Conservation (phyloP, 2,797 vertebrate genomes). For the Zenarchopterus dispar region DNA sequence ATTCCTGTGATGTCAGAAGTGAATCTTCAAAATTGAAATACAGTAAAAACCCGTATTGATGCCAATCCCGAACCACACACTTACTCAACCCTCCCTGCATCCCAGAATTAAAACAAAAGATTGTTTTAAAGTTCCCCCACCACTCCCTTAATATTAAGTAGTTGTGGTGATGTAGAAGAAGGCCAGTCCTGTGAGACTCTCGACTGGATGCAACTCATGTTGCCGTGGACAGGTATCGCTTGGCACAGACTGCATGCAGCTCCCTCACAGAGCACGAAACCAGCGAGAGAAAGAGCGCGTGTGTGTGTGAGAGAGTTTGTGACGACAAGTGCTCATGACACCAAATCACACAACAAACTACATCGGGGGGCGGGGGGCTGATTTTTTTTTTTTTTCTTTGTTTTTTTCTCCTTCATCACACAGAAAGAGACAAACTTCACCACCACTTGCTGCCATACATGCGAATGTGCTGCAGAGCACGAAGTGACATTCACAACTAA, state of each 20-base stretch:
- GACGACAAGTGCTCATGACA: constrained; percentile 61
- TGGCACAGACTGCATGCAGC: constrained; percentile 65
- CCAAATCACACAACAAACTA: constrained; percentile 68
- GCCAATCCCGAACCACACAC: constrained; percentile 57
- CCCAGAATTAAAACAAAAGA: constrained; percentile 71
- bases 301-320: constrained; percentile 33
- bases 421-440: constrained; percentile 62
- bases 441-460: constrained; percentile 72
- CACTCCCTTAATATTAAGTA: constrained; percentile 26
- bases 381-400: constrained; percentile 13
- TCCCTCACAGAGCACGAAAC: constrained; percentile 38
- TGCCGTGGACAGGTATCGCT: constrained; percentile 40
- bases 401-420: constrained; percentile 21
- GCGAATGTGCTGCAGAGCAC: constrained; percentile 67
- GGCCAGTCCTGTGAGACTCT: constrained; percentile 37
- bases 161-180: constrained; percentile 53
- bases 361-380: constrained; percentile 18
- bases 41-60: constrained; percentile 82
- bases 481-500: constrained; percentile 63
- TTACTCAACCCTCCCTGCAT: constrained; percentile 57
- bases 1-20: constrained; percentile 77
- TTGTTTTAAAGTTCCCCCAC: constrained; percentile 37
- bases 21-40: constrained; percentile 74
- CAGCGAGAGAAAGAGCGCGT: constrained; percentile 30
- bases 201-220: constrained; percentile 42